These are phyloP conservation scores for Nematopogon swammerdamellus DNA, from an alignment of 2,888 invertebrate species.

Conservation along the genomic window DNA sequence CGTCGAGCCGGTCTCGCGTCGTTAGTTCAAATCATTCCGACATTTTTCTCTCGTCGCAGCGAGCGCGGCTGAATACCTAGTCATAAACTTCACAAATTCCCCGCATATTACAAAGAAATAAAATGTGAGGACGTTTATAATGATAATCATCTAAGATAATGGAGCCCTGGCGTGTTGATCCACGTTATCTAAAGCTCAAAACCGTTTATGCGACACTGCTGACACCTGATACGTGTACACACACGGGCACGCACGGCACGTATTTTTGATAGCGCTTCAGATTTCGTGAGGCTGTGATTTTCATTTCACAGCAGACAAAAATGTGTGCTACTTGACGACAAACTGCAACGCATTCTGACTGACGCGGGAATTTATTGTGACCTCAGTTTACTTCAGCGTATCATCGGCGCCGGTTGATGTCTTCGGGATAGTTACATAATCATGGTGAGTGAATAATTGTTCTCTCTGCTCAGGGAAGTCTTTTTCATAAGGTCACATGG, in stretches of 20 bases:
- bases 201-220: not conserved
- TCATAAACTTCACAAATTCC: not conserved
- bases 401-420: too few species aligned
- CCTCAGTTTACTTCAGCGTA: too few species aligned
- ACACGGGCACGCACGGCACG: not conserved
- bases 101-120: not conserved
- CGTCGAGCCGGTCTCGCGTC: not conserved
- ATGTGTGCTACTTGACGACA: too few species aligned
- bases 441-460: too few species aligned
- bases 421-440: too few species aligned
- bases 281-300: not conserved
- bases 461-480: too few species aligned
- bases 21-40: not conserved
- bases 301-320: too few species aligned
- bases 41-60: not conserved
- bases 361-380: too few species aligned
- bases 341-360: too few species aligned
- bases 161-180: not conserved
- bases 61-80: too few species aligned
- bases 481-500: too few species aligned
- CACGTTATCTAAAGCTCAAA: not conserved
- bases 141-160: not conserved
- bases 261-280: not conserved
- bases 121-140: not conserved
- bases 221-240: not conserved